Percentiles rank a stretch among this genome's conserved stretches.
Conservation (phyloP, 2,888 invertebrate genomes). For the Agrochola lychnidis region DNA sequence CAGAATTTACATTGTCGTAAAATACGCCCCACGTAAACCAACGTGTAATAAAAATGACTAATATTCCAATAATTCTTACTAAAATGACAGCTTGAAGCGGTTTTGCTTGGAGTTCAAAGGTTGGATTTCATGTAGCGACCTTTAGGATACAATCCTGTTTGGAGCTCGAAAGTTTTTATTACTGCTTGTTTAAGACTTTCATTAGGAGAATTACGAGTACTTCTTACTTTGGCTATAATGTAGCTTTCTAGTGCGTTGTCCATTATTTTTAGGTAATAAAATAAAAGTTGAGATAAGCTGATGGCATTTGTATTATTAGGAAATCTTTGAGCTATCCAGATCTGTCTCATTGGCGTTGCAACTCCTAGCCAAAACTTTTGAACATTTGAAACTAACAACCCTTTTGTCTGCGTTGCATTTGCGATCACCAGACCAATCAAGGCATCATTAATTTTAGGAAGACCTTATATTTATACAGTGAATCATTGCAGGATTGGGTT, state of each 20-base stretch:
- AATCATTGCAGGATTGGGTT: slow-evolving; percentile 36
- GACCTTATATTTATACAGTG: slow-evolving; percentile 30
- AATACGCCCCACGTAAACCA: slow-evolving; percentile 50
- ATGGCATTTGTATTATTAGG: background rate
- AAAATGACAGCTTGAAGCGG: slow-evolving; percentile 55
- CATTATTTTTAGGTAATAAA: background rate
- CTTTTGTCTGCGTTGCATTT: background rate
- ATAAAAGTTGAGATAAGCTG: slow-evolving; percentile 1
- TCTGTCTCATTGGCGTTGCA: background rate
- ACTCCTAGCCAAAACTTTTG: background rate
- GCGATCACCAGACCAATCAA: background rate
- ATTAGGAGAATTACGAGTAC: slow-evolving; percentile 19
- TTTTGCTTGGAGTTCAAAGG: slow-evolving; percentile 52
- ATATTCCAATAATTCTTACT: slow-evolving; percentile 52
- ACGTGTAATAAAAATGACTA: slow-evolving; percentile 60
- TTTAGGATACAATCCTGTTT: slow-evolving; percentile 48
- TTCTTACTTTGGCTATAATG: background rate
- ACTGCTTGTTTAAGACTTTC: slow-evolving; percentile 27
- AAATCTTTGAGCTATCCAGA: background rate
- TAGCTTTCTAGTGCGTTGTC: slow-evolving; percentile 13
- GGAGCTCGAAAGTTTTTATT: slow-evolving; percentile 35
- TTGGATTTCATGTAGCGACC: slow-evolving; percentile 41
- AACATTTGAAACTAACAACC: background rate
- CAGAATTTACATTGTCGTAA: slow-evolving; percentile 56
- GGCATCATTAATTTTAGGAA: slow-evolving; percentile 12